Percentiles rank a stretch among this genome's conserved stretches.
phyloP scores from a whole-genome alignment of 2,113 vertebrate genomes.

The Dunckerocampus dactyliophorus region DNA sequence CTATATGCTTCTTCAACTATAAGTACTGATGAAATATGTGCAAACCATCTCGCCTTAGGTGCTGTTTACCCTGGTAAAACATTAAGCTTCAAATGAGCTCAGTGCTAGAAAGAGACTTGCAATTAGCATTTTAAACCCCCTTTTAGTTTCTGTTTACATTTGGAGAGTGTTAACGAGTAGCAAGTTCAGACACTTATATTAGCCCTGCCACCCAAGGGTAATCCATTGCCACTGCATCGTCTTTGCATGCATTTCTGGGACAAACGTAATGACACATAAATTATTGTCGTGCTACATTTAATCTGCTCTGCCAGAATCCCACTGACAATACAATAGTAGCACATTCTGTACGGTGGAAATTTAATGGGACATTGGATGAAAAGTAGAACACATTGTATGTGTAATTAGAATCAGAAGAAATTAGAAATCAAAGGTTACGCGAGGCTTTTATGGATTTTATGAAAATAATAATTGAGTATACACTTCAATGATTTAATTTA shows the following conservation, averaged over 20 bases:
- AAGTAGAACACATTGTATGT: no score
- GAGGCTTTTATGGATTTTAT: no score
- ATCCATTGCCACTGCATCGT: conserved; percentile 2
- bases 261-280: conserved; percentile 1
- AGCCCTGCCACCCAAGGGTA: conserved; percentile 17
- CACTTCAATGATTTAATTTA: no score
- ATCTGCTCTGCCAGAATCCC: not conserved
- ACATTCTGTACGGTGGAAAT: no score
- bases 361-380: no score
- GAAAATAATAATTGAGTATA: no score
- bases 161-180: conserved; percentile 31
- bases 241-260: conserved; percentile 18
- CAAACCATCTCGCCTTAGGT: conserved; percentile 31
- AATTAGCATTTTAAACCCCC: conserved; percentile 50
- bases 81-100: conserved; percentile 29
- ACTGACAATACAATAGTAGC: not conserved
- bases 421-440: no score
- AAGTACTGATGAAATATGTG: conserved; percentile 35
- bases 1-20: conserved; percentile 26
- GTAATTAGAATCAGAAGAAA: no score
- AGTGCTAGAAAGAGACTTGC: conserved; percentile 34
- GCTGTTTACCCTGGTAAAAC: conserved; percentile 39
- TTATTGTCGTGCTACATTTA: not conserved
- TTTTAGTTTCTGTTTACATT: conserved; percentile 44
- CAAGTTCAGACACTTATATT: conserved; percentile 35